Evolutionary conservation across 2,113 vertebrate species (phyloP), one percentile per base, ranked within the genome.

Genomic region (Channa maculata): DNA sequence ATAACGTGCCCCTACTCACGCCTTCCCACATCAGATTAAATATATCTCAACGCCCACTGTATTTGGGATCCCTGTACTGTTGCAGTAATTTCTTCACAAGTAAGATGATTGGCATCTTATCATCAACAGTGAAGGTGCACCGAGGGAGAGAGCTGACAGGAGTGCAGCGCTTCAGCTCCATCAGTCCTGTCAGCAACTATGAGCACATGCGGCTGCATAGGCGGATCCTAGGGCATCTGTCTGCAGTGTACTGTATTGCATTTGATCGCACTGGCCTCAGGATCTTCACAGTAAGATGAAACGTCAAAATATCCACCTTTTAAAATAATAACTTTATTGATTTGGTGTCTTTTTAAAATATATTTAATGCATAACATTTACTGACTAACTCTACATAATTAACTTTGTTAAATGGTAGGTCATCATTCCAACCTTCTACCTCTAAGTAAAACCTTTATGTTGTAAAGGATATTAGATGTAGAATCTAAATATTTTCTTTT

Each of bases 221-320:
- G 50, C 95, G 97, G 84, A 99, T 99, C 90, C 96, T 99, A 38
- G 98, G 98, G 78, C 98, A 99, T 85, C 96, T 99, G 11, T 99
- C 98, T 76, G 95, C 98, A 46, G 98, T 99, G n/a, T 99, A 99
- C 90, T 99, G 98, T 92, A 97, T 99, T 68, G 97, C 97, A 38
- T 99, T 99, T 58, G 98, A 99, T 88, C 96, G 97, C 81, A 97
- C 98, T 39, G 98, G 98, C 83, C 96, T 96, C 87, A 95, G 98
- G 91, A 98, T 99, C 91, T 99, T 99, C 84, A 99, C 98, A 83
- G 98, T 99, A 91, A 98, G 97, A 95, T 57, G 4, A 5, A 62
- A 51, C 39, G 2, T 7, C 39, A 6, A 36, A 8, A 6, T 41
- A 41, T 41, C 2, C 1, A 6, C 11, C 6, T 41, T 2, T 12